Base-by-base conservation (phyloP, 2,113 vertebrate species). In the Suricata suricatta region DNA sequence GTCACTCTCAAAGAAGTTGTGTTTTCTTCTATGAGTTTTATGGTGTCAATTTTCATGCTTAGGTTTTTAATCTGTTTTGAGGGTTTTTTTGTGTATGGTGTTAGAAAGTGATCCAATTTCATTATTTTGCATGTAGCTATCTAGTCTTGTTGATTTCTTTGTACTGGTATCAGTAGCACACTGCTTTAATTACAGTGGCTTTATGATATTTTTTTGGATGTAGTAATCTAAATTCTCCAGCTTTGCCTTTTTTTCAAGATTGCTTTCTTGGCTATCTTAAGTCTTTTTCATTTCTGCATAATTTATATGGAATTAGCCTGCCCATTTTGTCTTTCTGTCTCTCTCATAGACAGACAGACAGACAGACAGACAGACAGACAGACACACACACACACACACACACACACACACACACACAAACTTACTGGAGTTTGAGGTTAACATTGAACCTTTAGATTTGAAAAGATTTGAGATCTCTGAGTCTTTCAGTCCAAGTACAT, bases 221-320 rank as follows among this genome's bases (percentile, higher is more conserved):
- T 87, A 64, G 17, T 79, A 84, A 92, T 52, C 54, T 64, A 77
- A 80, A 86, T 87, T 95, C 29, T 93, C 41, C 16, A 96, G 21
- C 31, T 87, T 60, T 68, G 1, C 9, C 76, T 74, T 71, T 88
- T 88, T 71, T 68, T 92, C 10, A 81, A 68, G 74, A 72, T 76
- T 89, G 11, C 63, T 66, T 0, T 71, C 8, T 84, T 72, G 33
- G 16, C 33, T 38, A 74, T 93, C 84, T 71, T 94, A 57, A n/a
- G 4, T 68, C 2, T 5, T 86, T 94, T 88, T n/a, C 13, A 50
- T 92, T 92, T 80, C 44, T 13, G 33, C 27, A 31, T 47, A 74
- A 68, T 88, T 96, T 93, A 57, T 57, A 25, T 23, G 57, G 57
- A 82, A 86, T 86, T n/a, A 76, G 14, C 27, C 66, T 96, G 21